Evolutionary conservation across 1,140 invertebrate species (phyloP).

Genomic region (Drosophila guanche): DNA sequence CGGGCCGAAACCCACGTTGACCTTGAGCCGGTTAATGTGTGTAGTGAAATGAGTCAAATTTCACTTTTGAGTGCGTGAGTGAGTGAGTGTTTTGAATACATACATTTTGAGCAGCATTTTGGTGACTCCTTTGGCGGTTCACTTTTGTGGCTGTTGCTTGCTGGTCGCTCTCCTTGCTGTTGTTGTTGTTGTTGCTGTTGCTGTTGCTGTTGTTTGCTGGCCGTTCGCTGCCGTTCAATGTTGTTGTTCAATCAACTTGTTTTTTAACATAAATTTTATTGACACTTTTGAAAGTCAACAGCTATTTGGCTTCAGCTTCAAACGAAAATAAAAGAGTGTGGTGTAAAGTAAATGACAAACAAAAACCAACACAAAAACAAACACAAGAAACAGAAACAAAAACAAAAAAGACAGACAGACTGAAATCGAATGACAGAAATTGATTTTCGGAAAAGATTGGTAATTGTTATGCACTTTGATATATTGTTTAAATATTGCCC

Average conservation of each 20-base stretch:
- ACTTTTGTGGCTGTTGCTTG: conserved; percentile 1
- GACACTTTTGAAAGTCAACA: conserved; percentile 75
- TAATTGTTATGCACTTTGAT: conserved; percentile 45
- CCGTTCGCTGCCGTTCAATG: conserved; percentile 1
- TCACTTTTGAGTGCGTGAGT: too few species aligned
- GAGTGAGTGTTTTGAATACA: conserved; percentile 28
- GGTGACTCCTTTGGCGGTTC: conserved; percentile 10
- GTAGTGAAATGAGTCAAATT: neutral
- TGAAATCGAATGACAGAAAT: conserved; percentile 28
- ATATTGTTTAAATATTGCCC: conserved; percentile 22
- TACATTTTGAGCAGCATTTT: conserved; percentile 76
- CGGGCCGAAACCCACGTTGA: conserved; percentile 12
- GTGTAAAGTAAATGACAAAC: conserved; percentile 22
- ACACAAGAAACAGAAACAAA: conserved; percentile 15
- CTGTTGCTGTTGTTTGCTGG: conserved; percentile 23
- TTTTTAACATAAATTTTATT: conserved; percentile 57
- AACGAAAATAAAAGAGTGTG: conserved; percentile 27
- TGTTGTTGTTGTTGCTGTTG: conserved; percentile 38
- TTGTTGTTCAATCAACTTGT: conserved; percentile 29
- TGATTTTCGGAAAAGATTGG: conserved; percentile 28
- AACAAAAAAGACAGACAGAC: conserved; percentile 10
- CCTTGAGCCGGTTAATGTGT: conserved; percentile 21
- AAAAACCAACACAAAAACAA: conserved; percentile 27
- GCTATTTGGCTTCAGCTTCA: conserved; percentile 47
- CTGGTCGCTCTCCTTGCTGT: conserved; percentile 34